phyloP scores from a whole-genome alignment of 2,888 invertebrate species.

The Drymonia ruficornis region DNA sequence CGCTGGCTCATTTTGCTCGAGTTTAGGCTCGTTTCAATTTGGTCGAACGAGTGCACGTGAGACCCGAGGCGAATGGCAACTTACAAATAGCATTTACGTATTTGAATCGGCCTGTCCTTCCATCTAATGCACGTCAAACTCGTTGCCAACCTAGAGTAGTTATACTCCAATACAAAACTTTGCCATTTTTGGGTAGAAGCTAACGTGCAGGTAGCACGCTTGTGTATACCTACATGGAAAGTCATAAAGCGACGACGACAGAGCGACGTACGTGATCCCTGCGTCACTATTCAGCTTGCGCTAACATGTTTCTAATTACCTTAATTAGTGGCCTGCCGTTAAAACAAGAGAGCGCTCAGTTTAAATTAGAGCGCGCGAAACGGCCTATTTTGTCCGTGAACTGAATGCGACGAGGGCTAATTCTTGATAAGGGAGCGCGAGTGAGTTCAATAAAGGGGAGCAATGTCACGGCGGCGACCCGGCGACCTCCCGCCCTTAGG shows the following conservation, averaged over 20 bases:
- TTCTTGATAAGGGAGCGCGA: conserved; percentile 76
- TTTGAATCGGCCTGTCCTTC: conserved; percentile 54
- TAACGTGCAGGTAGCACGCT: conserved; percentile 10
- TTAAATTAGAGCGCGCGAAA: conserved; percentile 74
- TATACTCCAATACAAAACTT: conserved; percentile 32
- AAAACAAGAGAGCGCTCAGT: conserved; percentile 66
- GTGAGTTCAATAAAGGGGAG: conserved; percentile 70
- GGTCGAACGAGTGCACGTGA: conserved; percentile 65
- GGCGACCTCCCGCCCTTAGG: conserved; percentile 49
- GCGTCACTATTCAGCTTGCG: conserved; percentile 52
- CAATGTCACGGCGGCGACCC: conserved; percentile 65
- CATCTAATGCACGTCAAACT: conserved; percentile 59
- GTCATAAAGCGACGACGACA: conserved; percentile 22
- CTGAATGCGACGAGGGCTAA: conserved; percentile 72
- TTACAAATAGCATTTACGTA: conserved; percentile 76
- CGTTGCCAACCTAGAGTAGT: conserved; percentile 54
- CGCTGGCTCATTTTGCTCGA: conserved; percentile 66
- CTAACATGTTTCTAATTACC: conserved; percentile 75
- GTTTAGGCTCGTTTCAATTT: conserved; percentile 73
- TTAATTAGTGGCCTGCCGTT: conserved; percentile 76
- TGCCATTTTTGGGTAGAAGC: conserved; percentile 21
- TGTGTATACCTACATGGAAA: conserved; percentile 19
- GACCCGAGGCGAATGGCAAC: conserved; percentile 61
- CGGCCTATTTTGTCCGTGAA: conserved; percentile 74
- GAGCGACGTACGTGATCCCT: conserved; percentile 37